phyloP scores from a whole-genome alignment of 1,140 invertebrate genomes.

The Helicorthomorpha holstii region DNA sequence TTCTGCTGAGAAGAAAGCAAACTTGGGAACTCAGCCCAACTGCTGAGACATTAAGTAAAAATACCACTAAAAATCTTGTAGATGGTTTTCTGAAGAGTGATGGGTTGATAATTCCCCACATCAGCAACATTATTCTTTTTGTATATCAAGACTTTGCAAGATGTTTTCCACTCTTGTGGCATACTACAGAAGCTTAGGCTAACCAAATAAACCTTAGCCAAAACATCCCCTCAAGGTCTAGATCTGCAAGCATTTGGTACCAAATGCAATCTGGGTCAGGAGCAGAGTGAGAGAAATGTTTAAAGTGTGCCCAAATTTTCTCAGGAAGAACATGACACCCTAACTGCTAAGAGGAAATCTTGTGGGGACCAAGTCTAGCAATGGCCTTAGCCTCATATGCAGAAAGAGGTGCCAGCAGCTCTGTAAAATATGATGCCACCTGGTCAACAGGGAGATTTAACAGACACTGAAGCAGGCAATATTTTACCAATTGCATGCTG shows the following conservation, averaged over 20 bases:
- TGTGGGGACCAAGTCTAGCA: background rate
- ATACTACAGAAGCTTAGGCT: background rate
- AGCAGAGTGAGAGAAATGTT: slow-evolving; percentile 4
- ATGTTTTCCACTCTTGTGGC: slow-evolving; percentile 7
- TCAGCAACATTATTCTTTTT: slow-evolving; percentile 12
- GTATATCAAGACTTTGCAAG: slow-evolving; percentile 12
- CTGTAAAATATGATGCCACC: background rate
- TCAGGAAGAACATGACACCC: background rate
- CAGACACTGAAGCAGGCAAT: too few species aligned
- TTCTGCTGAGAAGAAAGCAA: slow-evolving; percentile 12
- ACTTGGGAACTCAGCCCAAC: background rate
- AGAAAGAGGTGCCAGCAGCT: background rate
- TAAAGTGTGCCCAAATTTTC: background rate
- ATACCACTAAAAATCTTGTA: slow-evolving; percentile 9
- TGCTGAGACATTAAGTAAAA: slow-evolving; percentile 2
- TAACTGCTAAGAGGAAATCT: background rate
- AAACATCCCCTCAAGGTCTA: background rate
- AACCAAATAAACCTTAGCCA: background rate
- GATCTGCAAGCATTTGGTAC: background rate
- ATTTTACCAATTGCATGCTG: too few species aligned
- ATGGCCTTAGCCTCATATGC: background rate
- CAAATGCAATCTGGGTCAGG: slow-evolving; percentile 9
- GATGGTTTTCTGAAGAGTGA: slow-evolving; percentile 12
- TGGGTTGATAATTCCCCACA: slow-evolving; percentile 15
- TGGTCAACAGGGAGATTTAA: too few species aligned